Evolutionary conservation across 2,888 invertebrate species (phyloP).

Genomic region (Sicus ferrugineus): DNA sequence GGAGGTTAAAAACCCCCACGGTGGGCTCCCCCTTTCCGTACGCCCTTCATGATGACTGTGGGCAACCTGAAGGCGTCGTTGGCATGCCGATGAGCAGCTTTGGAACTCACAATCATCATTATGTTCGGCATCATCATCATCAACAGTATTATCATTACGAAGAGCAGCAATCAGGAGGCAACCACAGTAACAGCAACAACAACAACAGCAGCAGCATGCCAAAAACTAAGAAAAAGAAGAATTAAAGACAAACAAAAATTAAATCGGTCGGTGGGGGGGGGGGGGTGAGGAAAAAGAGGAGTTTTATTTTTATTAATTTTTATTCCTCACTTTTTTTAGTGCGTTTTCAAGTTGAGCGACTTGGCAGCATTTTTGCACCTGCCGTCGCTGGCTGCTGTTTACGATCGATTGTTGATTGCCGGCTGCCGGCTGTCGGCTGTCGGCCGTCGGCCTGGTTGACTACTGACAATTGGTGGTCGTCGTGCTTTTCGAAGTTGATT

Average conservation of each 20-base stretch:
- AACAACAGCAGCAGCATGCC: background rate
- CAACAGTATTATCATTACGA: background rate
- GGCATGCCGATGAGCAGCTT: background rate
- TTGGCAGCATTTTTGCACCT: conserved; percentile 44
- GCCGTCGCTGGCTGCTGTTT: conserved; percentile 32
- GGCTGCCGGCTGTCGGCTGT: background rate
- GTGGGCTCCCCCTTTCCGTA: no score
- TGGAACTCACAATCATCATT: background rate
- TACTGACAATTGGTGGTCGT: background rate
- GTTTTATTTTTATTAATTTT: background rate
- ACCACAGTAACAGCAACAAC: background rate
- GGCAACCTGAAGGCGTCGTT: conserved; percentile 9
- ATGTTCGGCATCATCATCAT: background rate
- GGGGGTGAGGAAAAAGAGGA: background rate
- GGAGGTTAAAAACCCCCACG: no score
- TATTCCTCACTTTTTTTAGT: background rate
- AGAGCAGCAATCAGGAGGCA: background rate
- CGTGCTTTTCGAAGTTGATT: background rate
- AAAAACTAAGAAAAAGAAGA: background rate
- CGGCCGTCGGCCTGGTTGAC: background rate
- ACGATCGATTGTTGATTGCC: background rate
- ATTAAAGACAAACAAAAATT: background rate
- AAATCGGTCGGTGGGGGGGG: no score
- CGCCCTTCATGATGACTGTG: no score
- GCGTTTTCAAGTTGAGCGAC: conserved; percentile 17